phyloP scores from a whole-genome alignment of 2,113 vertebrate species.

The Columba livia region DNA sequence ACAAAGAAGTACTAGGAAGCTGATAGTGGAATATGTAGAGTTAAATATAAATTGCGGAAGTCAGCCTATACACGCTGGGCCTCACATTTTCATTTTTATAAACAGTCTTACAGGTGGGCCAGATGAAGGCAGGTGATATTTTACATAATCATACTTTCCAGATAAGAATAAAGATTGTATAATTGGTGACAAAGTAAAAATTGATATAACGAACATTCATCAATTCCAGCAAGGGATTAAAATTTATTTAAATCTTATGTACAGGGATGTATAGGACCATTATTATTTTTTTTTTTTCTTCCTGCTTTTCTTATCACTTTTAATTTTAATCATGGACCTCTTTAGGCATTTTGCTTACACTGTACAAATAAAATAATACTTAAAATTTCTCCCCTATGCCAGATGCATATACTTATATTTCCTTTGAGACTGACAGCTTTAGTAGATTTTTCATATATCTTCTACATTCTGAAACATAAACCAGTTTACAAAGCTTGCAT shows the following conservation, averaged over 20 bases:
- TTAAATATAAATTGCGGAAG: background rate
- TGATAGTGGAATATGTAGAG: background rate
- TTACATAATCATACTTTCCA: slow-evolving; percentile 3
- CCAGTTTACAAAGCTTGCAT: background rate
- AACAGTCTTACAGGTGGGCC: background rate
- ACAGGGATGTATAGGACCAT: background rate
- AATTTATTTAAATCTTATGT: background rate
- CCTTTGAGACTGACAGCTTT: slow-evolving; percentile 23
- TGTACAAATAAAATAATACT: slow-evolving; percentile 27
- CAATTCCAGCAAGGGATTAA: background rate
- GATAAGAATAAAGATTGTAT: background rate
- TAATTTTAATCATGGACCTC: background rate
- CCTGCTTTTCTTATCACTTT: background rate
- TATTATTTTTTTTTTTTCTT: fast-evolving
- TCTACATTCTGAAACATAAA: slow-evolving; percentile 8
- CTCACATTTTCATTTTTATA: background rate
- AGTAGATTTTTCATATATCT: slow-evolving; percentile 4
- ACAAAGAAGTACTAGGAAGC: background rate
- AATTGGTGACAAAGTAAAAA: background rate
- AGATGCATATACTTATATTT: slow-evolving; percentile 35
- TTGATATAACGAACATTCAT: background rate
- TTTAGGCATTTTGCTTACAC: slow-evolving; percentile 33
- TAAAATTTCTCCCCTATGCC: slow-evolving; percentile 15
- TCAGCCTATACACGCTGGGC: background rate
- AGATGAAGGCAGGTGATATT: background rate